These are phyloP conservation scores for Scortum barcoo DNA, from an alignment of 2,113 vertebrate genomes.

Conservation along the genomic window DNA sequence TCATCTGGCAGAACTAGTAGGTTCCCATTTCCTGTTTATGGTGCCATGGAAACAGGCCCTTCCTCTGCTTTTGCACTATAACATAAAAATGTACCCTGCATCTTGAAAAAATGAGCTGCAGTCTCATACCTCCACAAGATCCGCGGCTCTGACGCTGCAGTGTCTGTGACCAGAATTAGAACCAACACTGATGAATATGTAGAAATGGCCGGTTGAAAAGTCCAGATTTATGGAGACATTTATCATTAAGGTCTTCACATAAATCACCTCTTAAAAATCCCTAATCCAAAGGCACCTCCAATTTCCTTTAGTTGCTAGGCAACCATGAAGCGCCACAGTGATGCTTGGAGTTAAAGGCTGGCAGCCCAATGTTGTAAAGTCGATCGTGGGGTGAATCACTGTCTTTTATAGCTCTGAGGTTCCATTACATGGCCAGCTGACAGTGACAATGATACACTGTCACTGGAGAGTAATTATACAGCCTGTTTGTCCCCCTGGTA, in stretches of 20 bases:
- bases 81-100: constrained; percentile 52
- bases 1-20: constrained; percentile 48
- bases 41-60: constrained; percentile 74
- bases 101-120: constrained; percentile 1
- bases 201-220: constrained; percentile 37
- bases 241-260: constrained; percentile 63
- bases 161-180: constrained; percentile 48
- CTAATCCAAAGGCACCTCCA: constrained; percentile 80
- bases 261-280: constrained; percentile 70
- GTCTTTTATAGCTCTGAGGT: constrained; percentile 69
- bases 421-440: constrained; percentile 70
- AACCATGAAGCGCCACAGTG: constrained; percentile 70
- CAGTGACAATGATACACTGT: constrained; percentile 71
- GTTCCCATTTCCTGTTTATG: constrained; percentile 78
- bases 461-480: constrained; percentile 69
- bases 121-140: neutral
- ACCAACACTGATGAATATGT: constrained; percentile 11
- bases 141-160: constrained; percentile 30
- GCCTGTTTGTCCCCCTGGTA: constrained; percentile 39
- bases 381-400: constrained; percentile 71
- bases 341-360: constrained; percentile 72
- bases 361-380: constrained; percentile 57
- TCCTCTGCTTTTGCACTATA: constrained; percentile 50
- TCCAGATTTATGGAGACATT: constrained; percentile 63
- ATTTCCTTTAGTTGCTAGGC: constrained; percentile 83